A percentile compares a stretch with the other conserved stretches of the same genome.
Conservation (phyloP, 2,888 invertebrate genomes). For the Synanthedon vespiformis region DNA sequence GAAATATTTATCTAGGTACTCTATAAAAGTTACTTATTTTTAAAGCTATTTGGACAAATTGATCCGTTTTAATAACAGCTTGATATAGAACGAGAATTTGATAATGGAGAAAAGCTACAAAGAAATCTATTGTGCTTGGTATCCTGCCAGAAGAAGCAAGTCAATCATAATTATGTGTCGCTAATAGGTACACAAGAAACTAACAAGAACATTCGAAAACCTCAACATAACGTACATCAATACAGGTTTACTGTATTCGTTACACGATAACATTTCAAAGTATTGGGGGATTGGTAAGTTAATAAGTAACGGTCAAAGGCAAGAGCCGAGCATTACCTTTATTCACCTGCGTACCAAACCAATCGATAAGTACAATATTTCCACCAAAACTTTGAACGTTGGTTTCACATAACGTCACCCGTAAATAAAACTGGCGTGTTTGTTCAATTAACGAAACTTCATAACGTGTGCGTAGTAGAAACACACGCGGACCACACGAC, state of each 20-base stretch:
- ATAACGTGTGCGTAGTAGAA: slow-evolving; percentile 20
- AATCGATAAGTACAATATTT: slow-evolving; percentile 27
- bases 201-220: background rate
- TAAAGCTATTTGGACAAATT: too few relatives aligned
- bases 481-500: slow-evolving; percentile 49
- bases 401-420: slow-evolving; percentile 54
- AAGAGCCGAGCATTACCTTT: slow-evolving; percentile 7
- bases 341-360: slow-evolving; percentile 36
- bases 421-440: slow-evolving; percentile 45
- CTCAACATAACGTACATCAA: background rate
- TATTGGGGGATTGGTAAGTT: background rate
- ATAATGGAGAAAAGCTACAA: background rate
- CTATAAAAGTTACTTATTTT: too few relatives aligned
- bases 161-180: background rate
- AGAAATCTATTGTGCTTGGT: background rate
- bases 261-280: background rate
- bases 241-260: too few relatives aligned
- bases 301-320: background rate
- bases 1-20: too few relatives aligned
- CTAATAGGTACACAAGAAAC: background rate
- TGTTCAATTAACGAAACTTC: slow-evolving; percentile 35
- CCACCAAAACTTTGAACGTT: slow-evolving; percentile 33
- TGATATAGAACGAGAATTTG: too few relatives aligned
- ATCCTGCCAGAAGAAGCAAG: background rate
- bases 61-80: too few relatives aligned